These are phyloP conservation scores for Falco concolor DNA, from an alignment of 2,797 vertebrate species.

Conservation along the genomic window DNA sequence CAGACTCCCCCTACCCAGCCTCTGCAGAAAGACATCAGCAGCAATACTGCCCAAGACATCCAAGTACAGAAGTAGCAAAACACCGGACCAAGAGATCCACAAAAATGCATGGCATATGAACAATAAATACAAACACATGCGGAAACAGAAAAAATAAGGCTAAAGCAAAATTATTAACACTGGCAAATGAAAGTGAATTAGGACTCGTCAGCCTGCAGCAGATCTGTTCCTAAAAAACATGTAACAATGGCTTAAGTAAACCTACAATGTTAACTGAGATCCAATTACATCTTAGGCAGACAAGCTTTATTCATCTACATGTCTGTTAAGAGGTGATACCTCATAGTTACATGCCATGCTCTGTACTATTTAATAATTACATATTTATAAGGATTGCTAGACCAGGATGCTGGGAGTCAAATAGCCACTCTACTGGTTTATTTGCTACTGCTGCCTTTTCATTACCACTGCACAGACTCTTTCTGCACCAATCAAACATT, in stretches of 20 bases:
- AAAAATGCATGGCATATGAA: not conserved
- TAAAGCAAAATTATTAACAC: not conserved
- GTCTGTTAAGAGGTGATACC: not conserved
- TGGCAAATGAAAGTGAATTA: not conserved
- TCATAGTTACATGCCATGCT: not conserved
- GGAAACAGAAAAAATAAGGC: not conserved
- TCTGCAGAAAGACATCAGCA: constrained; percentile 32
- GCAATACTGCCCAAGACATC: not conserved
- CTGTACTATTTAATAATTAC: not conserved
- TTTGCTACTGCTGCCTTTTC: not conserved
- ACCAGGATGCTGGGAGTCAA: not conserved
- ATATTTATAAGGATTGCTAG: not conserved
- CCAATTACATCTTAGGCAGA: not conserved
- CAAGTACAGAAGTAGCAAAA: not conserved
- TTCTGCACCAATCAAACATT: not conserved
- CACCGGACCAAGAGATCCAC: not conserved
- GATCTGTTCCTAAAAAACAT: not conserved
- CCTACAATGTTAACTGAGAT: not conserved
- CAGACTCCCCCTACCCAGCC: constrained; percentile 11
- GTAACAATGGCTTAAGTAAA: not conserved
- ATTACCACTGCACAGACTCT: not conserved
- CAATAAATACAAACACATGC: not conserved
- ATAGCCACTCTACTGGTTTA: not conserved
- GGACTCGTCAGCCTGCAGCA: not conserved
- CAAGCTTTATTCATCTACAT: not conserved